Conservation (phyloP, 2,113 vertebrate species). For the Macrotis lagotis region DNA sequence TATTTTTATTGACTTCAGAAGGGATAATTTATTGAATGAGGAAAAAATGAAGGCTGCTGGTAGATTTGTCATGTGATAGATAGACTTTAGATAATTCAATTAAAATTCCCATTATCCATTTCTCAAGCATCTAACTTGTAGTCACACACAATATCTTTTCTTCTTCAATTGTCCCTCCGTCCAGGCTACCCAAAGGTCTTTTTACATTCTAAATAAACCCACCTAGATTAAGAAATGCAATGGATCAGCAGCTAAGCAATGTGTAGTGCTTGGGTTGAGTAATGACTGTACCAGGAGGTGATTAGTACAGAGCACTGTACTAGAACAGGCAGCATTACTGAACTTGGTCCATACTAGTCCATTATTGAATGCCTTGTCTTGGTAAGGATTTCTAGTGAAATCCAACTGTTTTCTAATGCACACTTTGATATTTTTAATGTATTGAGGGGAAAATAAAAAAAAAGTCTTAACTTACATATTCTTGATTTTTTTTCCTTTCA, state of each 20-base stretch:
- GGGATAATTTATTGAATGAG: not conserved
- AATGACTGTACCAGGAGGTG: not conserved
- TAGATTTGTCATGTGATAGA: not conserved
- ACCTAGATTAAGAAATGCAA: not conserved
- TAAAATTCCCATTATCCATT: not conserved
- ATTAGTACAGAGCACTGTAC: not conserved
- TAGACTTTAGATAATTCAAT: not conserved
- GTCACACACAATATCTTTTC: not conserved
- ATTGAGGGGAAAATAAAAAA: not conserved
- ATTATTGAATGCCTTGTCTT: not conserved
- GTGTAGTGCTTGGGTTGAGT: not conserved
- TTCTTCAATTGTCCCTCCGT: not conserved
- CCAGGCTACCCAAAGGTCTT: not conserved
- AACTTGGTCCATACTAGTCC: not conserved
- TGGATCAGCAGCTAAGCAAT: not conserved
- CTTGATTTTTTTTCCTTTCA: not conserved
- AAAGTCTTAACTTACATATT: not conserved
- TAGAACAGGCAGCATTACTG: not conserved
- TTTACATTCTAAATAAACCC: not conserved
- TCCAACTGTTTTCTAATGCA: not conserved
- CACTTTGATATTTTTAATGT: not conserved
- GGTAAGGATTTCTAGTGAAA: not conserved
- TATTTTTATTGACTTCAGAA: not conserved
- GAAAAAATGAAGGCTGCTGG: not conserved
- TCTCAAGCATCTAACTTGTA: not conserved